Base-by-base conservation (phyloP, 2,113 vertebrate species). In the Neotoma lepida region DNA sequence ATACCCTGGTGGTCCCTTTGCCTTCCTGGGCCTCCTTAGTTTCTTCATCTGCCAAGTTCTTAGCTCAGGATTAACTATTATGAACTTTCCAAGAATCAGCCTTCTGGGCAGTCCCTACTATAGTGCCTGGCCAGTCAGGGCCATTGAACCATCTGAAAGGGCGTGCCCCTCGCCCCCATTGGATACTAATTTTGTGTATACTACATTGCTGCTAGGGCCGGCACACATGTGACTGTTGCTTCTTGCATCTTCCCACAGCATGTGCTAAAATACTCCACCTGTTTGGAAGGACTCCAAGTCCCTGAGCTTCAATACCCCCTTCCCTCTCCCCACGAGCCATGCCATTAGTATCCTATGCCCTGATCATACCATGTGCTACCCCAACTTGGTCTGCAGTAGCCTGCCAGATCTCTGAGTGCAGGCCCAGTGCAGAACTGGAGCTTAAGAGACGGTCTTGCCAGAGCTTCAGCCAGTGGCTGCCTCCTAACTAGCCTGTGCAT, bases 201-300 rank as follows among this genome's bases (percentile, higher is more conserved):
- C n/a, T n/a, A 2, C 6, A 3, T 49, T 26, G 4, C 88, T 46
- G 0, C 13, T 8, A 6, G 73, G n/a, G 22, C 3, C 14, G 6
- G 89, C 68, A 78, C 51, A 30, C 9, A 28, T 17, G 22, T 66
- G 80, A 9, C 46, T n/a, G 0, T 30, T 46, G 24, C 30, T 8
- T 54, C 12, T 51, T 86, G 9, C 46, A 4, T 73, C 28, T 24
- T 46, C 44, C 80, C 54, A 44, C 64, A 74, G 22, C 24, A 44
- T 64, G 66, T 64, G 30, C 13, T 77, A 33, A 94, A 51, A 56
- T 68, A 82, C 24, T 33, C 26, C 80, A n/a, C 41, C n/a, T 24
- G 56, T 18, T 54, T 18, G 9, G 17, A 76, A 64, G 56, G 35
- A 33, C 35, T 58, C 77, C 15, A n/a, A 66, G 66, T 93, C 70